These are phyloP conservation scores for Trichoplusia ni DNA, from an alignment of 1,140 invertebrate genomes.

Conservation along the genomic window DNA sequence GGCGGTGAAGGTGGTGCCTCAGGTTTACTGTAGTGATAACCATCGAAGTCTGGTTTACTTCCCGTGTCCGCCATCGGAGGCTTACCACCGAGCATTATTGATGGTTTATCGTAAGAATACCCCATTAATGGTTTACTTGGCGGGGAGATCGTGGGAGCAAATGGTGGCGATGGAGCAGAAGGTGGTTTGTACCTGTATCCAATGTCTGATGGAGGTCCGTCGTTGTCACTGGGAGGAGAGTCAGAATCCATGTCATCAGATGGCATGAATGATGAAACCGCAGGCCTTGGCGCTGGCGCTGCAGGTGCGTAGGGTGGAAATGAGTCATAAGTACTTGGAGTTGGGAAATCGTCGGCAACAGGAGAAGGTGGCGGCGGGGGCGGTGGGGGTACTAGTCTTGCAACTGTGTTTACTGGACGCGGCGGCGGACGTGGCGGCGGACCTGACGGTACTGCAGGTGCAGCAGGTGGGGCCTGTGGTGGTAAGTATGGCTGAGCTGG, in stretches of 20 bases:
- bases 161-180: slow-evolving; percentile 39
- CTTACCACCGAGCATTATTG: slow-evolving; percentile 37
- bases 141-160: slow-evolving; percentile 59
- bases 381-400: slow-evolving; percentile 68
- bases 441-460: slow-evolving; percentile 7
- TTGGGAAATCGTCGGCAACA: slow-evolving; percentile 58
- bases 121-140: slow-evolving; percentile 54
- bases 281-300: slow-evolving; percentile 31
- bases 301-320: slow-evolving; percentile 64
- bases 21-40: slow-evolving; percentile 67
- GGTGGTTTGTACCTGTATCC: slow-evolving; percentile 65
- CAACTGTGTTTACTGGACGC: slow-evolving; percentile 34
- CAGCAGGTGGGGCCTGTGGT: slow-evolving; percentile 44
- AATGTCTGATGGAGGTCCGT: slow-evolving; percentile 46
- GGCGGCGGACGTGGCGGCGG: slow-evolving; percentile 32
- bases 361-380: slow-evolving; percentile 59
- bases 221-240: slow-evolving; percentile 29
- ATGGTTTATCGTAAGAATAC: slow-evolving; percentile 67
- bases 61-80: slow-evolving; percentile 40
- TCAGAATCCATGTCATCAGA: slow-evolving; percentile 18
- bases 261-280: slow-evolving; percentile 6
- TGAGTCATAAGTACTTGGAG: slow-evolving; percentile 64
- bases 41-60: slow-evolving; percentile 58
- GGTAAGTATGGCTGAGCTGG: slow-evolving; percentile 78
- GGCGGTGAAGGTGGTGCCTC: slow-evolving; percentile 40